Evolutionary conservation across 2,888 invertebrate genomes (phyloP), one percentile per base, ranked within the genome.

Genomic region (Euphydryas editha): DNA sequence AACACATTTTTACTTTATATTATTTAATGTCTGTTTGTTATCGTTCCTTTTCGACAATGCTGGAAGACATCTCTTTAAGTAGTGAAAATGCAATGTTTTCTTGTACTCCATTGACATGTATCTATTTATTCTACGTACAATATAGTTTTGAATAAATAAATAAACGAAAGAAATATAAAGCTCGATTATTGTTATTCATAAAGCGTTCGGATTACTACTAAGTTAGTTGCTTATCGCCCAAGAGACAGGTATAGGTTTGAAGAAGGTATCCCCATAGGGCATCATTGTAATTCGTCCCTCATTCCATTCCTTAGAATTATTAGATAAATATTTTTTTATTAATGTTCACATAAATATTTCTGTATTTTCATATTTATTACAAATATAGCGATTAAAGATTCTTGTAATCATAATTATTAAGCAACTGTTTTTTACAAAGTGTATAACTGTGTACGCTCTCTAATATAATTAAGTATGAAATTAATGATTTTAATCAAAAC

Each of bases 161-260:
- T 30, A 30, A 2, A 8, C 8, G 30, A 18, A 47, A 20, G 8
- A 47, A 13, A 3, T 47, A 47, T 15, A 13, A 10, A 20, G 13
- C 11, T 11, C 13, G 11, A 21, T 51, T 24, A 51, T 51, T 51
- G 24, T 24, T 51, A 51, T 51, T 51, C 49, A 51, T 15, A 51
- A 51, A 7, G 15, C 49, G 49, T 51, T 21, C 49, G 24, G 24
- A 24, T 24, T 24, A 15, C n/a, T 24, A 15, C 49, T 24, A 51
- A 51, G 49, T 51, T n/a, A 51, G 49, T 51, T 51, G 49, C 49
- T 51, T 51, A 51, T 51, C 49, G 24, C 49, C 49, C 49, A 51
- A 24, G 21, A 51, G 21, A 24, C 49, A 51, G 21, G 49, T 24
- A 24, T 24, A 24, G 49, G 49, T 24, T 20, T 51, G 24, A 24